Percentiles rank a stretch among this genome's conserved stretches.
Conservation (phyloP, 1,140 invertebrate genomes). For the Drosophila melanica region DNA sequence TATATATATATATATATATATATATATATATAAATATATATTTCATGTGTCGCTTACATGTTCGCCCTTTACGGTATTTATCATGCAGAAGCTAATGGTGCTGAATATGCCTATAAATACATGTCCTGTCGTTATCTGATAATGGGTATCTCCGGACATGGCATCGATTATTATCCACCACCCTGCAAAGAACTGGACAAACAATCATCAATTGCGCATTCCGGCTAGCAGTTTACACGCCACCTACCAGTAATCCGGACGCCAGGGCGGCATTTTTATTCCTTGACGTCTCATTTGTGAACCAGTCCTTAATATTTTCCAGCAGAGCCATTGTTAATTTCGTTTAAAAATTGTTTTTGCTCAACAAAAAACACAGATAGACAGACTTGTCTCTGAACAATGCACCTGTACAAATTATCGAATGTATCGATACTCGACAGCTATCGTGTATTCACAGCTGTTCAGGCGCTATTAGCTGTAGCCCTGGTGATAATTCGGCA, state of each 20-base stretch:
- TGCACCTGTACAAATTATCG: conserved; percentile 28
- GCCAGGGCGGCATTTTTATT: conserved; percentile 93
- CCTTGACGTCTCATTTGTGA: conserved; percentile 87
- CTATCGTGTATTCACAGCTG: conserved; percentile 15
- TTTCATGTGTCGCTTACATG: conserved; percentile 86
- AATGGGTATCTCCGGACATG: conserved; percentile 88
- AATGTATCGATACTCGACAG: background rate
- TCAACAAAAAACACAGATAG: conserved; percentile 13
- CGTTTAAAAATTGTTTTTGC: conserved; percentile 7
- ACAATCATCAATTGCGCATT: conserved; percentile 2
- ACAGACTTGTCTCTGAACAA: conserved; percentile 15
- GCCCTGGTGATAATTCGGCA: background rate
- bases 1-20: no score
- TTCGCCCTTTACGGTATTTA: conserved; percentile 98
- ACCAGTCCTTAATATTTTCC: conserved; percentile 64
- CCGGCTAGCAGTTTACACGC: background rate
- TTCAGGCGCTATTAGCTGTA: background rate
- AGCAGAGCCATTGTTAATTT: conserved; percentile 62
- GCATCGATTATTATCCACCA: conserved; percentile 99
- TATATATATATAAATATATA: conserved; percentile 3
- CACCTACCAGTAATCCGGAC: conserved; percentile 92
- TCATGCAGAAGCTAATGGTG: conserved; percentile 97
- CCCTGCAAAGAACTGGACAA: conserved; percentile 92
- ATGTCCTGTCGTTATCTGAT: conserved; percentile 89
- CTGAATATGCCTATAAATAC: conserved; percentile 97